Percentiles rank a stretch among this genome's conserved stretches.
Evolutionary conservation across 2,113 vertebrate species (phyloP).

Genomic region (Brachirus orientalis): DNA sequence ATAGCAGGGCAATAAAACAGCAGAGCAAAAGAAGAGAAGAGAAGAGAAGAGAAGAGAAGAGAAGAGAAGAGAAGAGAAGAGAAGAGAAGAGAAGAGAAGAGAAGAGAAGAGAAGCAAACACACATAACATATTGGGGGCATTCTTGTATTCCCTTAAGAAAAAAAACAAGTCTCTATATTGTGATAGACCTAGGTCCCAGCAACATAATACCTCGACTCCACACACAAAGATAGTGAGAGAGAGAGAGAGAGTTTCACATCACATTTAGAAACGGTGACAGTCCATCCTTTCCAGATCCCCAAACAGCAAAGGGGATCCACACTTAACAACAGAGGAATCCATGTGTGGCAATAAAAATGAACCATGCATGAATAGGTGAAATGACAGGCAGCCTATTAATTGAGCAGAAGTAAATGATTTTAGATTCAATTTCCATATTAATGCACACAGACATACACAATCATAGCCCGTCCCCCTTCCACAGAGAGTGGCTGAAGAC

Average conservation of each 20-base stretch:
- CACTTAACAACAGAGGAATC: constrained; percentile 30
- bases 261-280: no score
- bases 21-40: constrained; percentile 14
- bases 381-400: constrained; percentile 55
- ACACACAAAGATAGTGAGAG: no score
- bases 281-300: constrained; percentile 24
- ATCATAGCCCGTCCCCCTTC: no score
- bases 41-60: background rate
- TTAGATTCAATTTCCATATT: constrained; percentile 61
- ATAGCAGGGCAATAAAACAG: constrained; percentile 30
- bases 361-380: constrained; percentile 41
- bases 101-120: background rate
- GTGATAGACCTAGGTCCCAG: no score
- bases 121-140: background rate
- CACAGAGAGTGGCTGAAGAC: constrained; percentile 5
- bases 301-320: constrained; percentile 1
- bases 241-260: background rate
- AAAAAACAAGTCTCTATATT: no score
- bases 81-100: no score
- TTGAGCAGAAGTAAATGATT: constrained; percentile 69
- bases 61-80: no score
- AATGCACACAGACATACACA: constrained; percentile 8
- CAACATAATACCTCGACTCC: no score
- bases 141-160: no score
- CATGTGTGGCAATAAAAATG: constrained; percentile 10